Base-by-base conservation (phyloP, 2,888 invertebrate species). In the Cryptosula pallasiana region DNA sequence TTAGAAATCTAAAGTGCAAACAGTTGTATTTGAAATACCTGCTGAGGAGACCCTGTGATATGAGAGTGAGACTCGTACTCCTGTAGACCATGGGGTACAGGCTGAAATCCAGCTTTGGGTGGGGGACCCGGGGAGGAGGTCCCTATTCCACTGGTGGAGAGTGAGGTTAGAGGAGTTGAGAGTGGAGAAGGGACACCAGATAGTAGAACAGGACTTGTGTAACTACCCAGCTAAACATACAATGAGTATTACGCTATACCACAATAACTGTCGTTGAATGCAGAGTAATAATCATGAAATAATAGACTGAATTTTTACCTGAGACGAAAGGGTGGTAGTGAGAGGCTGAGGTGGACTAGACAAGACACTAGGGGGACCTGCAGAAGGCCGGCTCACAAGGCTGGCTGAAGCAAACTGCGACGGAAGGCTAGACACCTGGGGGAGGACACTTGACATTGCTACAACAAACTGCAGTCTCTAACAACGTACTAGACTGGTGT, bases 41-140 rank as follows among this genome's bases (percentile, higher is more conserved):
- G n/a, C n/a, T n/a, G n/a, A 13, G 45, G 45, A 45, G 45, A 45
- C 20, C 45, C 45, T 13, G 45, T 5, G 45, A 45, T 5, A 45
- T 45, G 63, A 9, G 27, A 13, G 34, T 63, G 63, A 29, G 63
- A 13, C 27, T 25, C 32, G 32, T 63, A 32, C 29, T 32, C 63
- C 9, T 63, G 63, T 5, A 63, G 34, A n/a, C 63, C n/a, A 32
- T 27, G 27, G 2, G 63, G 32, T 32, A 27, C 63, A 29, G 63
- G 63, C 63, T 63, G 63, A 32, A 63, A 63, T 5, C 63, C 63
- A 63, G 63, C 9, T 63, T 27, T 63, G 29, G 63, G 63, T 32
- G 63, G 63, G 32, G 63, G 63, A 32, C 63, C 63, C n/a, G n/a
- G n/a, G 32, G 63, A 27, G 3, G 63, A 27, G 5, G 9, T 63